phyloP scores from a whole-genome alignment of 1,140 invertebrate genomes.

The Drosophila pachea region DNA sequence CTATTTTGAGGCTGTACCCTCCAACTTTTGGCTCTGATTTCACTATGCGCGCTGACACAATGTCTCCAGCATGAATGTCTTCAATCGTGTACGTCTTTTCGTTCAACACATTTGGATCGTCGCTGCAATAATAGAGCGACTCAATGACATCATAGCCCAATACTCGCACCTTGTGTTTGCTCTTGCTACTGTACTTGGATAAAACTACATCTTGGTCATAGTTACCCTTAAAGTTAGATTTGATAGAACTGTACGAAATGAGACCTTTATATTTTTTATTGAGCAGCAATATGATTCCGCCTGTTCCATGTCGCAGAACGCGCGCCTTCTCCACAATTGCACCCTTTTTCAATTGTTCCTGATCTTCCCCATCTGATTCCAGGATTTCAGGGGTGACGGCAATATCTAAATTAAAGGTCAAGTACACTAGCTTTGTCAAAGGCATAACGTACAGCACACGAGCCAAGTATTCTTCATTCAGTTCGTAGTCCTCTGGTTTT shows the following conservation, averaged over 20 bases:
- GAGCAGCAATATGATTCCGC: slow-evolving; percentile 81
- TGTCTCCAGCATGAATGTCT: slow-evolving; percentile 81
- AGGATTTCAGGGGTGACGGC: not conserved
- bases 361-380: slow-evolving; percentile 42
- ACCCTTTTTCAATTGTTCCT: slow-evolving; percentile 78
- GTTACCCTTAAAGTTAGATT: slow-evolving; percentile 79
- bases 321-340: slow-evolving; percentile 80
- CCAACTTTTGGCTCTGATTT: slow-evolving; percentile 71
- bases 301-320: slow-evolving; percentile 79
- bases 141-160: slow-evolving; percentile 82
- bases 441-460: slow-evolving; percentile 85
- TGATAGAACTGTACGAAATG: slow-evolving; percentile 80
- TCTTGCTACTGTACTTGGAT: slow-evolving; percentile 79
- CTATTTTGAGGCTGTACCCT: slow-evolving; percentile 63
- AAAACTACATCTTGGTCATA: slow-evolving; percentile 78
- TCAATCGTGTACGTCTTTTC: slow-evolving; percentile 79
- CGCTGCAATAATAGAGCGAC: slow-evolving; percentile 81
- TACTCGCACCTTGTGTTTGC: slow-evolving; percentile 81
- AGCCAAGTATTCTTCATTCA: slow-evolving; percentile 80
- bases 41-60: slow-evolving; percentile 79
- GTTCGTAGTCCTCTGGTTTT: slow-evolving; percentile 64
- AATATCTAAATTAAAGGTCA: slow-evolving; percentile 78
- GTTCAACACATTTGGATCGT: slow-evolving; percentile 80
- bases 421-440: slow-evolving; percentile 83
- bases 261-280: slow-evolving; percentile 80